A percentile compares a stretch with the other conserved stretches of the same genome.
These are phyloP conservation scores for Aphelocoma californica DNA, from an alignment of 2,797 vertebrate genomes.

Conservation along the genomic window DNA sequence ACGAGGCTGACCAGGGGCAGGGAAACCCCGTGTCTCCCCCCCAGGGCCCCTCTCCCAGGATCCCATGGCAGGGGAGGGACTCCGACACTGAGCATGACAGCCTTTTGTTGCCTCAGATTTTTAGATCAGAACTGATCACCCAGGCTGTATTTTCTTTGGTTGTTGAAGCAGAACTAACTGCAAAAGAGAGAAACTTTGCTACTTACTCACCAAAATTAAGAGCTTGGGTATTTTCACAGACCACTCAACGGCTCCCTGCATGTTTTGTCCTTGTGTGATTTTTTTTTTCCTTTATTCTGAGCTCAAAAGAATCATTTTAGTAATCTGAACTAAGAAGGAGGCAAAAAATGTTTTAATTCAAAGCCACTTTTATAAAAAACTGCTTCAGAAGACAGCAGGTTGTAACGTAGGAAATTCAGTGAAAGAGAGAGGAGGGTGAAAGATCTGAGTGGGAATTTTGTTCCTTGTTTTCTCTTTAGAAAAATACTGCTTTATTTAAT, in stretches of 20 bases:
- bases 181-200: not conserved
- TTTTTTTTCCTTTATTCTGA: not conserved
- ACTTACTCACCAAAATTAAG: not conserved
- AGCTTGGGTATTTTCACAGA: not conserved
- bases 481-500: not conserved
- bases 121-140: not conserved
- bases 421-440: not conserved
- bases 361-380: not conserved
- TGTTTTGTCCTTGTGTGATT: not conserved
- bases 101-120: not conserved
- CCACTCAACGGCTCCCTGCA: rapidly evolving
- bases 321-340: not conserved
- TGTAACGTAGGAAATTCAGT: rapidly evolving
- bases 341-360: not conserved
- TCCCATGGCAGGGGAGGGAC: too few species aligned
- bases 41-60: too few species aligned
- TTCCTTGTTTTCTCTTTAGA: not conserved
- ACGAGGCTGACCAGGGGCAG: too few species aligned
- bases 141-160: not conserved
- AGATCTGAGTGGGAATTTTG: not conserved
- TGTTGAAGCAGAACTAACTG: not conserved
- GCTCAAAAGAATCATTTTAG: not conserved
- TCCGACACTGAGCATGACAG: not conserved
- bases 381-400: not conserved
- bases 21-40: too few species aligned